Base-by-base conservation (phyloP, 2,888 invertebrate species). In the Eutolmus rufibarbis region DNA sequence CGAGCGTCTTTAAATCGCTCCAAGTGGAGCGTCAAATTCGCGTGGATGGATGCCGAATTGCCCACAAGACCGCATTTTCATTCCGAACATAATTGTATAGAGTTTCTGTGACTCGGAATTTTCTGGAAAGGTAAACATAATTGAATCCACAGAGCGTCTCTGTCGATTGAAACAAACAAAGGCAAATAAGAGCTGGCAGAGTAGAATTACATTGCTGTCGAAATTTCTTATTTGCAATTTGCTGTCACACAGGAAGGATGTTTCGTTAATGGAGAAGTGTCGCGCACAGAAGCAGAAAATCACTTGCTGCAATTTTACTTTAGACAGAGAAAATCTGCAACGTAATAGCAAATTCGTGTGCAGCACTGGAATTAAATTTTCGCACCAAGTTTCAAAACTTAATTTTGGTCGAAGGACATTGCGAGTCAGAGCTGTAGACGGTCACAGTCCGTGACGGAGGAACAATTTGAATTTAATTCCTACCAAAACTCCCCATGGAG, bases 401-500 rank as follows among this genome's bases (percentile, higher is more conserved):
- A 66, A 57, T 57, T 82, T 82, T 37, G 14, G 34, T 82, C 57
- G 19, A 82, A 82, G 82, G 82, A 82, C 82, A 82, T 37, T 56
- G 57, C n/a, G 28, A 82, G 37, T 34, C 82, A 12, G 34, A 37
- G 34, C 34, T 34, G 34, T 8, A 66, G 19, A 66, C 34, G 37
- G 16, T 51, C 34, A 37, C 51, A 56, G 57, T 81, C 19, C 82
- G 56, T 82, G 82, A 82, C 19, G 34, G 19, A 82, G 37, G 82
- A 66, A 56, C 82, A 82, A 82, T 82, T 82, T 66, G 66, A 82
- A 57, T 82, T 82, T 82, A 82, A 57, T 57, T 82, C 66, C 76
- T n/a, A 40, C 40, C 28, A 16, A 34, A 34, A 16, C 34, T 28
- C 76, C 76, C 34, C 19, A 19, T 16, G 76, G 40, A 76, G 51